These are phyloP conservation scores for Congeria kusceri DNA, from an alignment of 2,888 invertebrate genomes.

Conservation along the genomic window DNA sequence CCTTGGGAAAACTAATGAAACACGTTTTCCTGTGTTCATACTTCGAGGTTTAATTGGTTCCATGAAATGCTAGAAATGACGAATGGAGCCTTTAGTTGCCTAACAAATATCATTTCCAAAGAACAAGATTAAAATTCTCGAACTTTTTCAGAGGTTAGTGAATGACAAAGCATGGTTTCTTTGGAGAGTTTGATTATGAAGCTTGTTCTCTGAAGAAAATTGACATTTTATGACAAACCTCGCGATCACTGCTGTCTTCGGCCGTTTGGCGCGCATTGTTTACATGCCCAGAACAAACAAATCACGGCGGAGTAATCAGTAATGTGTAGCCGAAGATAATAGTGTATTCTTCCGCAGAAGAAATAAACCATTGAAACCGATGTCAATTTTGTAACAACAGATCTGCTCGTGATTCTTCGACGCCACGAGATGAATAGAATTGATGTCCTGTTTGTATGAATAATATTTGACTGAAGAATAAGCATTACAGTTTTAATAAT, in stretches of 20 bases:
- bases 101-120: conserved; percentile 57
- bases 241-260: conserved; percentile 54
- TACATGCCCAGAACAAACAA: conserved; percentile 60
- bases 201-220: conserved; percentile 58
- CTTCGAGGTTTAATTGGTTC: too few species aligned
- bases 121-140: conserved; percentile 56
- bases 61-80: too few species aligned
- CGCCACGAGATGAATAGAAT: too few species aligned
- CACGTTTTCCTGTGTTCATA: too few species aligned
- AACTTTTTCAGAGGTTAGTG: conserved; percentile 51
- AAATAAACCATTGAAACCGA: conserved; percentile 42
- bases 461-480: too few species aligned
- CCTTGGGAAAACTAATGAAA: too few species aligned
- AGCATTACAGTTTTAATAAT: too few species aligned
- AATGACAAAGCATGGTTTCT: conserved; percentile 54
- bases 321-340: conserved; percentile 43
- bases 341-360: conserved; percentile 35
- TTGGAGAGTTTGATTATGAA: conserved; percentile 54
- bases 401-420: too few species aligned
- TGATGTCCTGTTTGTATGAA: too few species aligned
- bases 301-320: conserved; percentile 61
- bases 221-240: conserved; percentile 64
- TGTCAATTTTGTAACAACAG: conserved; percentile 24
- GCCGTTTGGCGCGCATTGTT: conserved; percentile 58
- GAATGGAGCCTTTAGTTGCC: too few species aligned